Percentiles rank a stretch among this genome's conserved stretches.
phyloP scores from a whole-genome alignment of 2,113 vertebrate species.

The Lophius piscatorius region DNA sequence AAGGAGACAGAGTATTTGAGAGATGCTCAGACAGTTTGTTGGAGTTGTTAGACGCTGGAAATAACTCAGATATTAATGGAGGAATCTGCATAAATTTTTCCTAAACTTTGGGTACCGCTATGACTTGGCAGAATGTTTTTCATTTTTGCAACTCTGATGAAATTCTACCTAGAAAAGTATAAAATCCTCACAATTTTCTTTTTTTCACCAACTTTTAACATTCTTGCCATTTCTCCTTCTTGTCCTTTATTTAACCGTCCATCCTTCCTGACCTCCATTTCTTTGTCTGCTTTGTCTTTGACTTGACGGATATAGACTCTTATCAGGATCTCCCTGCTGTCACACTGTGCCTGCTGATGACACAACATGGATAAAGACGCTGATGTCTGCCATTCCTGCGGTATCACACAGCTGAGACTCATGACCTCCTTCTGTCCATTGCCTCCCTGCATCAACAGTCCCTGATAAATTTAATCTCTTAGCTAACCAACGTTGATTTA shows the following conservation, averaged over 20 bases:
- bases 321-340: conserved; percentile 47
- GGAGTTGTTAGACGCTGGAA: too few relatives aligned
- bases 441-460: conserved; percentile 7
- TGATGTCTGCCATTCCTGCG: conserved; percentile 63
- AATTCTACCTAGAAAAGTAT: neutral
- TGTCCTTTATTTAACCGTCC: conserved; percentile 5
- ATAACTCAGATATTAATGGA: too few relatives aligned
- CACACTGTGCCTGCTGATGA: conserved; percentile 22
- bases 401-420: conserved; percentile 48
- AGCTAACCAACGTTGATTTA: conserved; percentile 41
- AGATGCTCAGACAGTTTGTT: too few relatives aligned
- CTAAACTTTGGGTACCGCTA: too few relatives aligned
- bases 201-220: neutral
- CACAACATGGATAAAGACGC: conserved; percentile 13
- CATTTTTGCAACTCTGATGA: too few relatives aligned
- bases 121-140: too few relatives aligned
- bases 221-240: neutral
- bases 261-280: conserved; percentile 27
- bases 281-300: conserved; percentile 54
- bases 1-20: too few relatives aligned
- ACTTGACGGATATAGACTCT: conserved; percentile 27
- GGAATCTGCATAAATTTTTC: too few relatives aligned
- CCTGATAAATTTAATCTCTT: conserved; percentile 33
- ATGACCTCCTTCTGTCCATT: conserved; percentile 37
- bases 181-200: neutral